A percentile compares a stretch with the other conserved stretches of the same genome.
phyloP scores from a whole-genome alignment of 2,113 vertebrate species.

The Furnarius figulus region DNA sequence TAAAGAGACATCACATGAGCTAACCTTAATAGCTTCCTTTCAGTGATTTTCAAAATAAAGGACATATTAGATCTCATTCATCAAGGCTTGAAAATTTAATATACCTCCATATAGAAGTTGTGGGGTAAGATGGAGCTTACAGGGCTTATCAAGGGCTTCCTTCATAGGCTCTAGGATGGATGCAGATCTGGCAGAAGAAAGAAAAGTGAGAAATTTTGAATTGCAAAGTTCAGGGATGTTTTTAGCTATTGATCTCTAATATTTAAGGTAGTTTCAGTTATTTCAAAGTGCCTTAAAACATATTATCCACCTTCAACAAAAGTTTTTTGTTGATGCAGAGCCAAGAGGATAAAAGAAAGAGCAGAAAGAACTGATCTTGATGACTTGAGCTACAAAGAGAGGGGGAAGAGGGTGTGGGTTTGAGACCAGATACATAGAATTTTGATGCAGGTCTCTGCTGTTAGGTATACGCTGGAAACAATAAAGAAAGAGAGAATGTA shows the following conservation, averaged over 20 bases:
- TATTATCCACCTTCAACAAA: background rate
- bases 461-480: background rate
- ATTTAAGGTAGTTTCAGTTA: background rate
- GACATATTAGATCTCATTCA: background rate
- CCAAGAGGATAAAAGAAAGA: background rate
- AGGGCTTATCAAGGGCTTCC: background rate
- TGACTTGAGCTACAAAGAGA: background rate
- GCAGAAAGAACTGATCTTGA: background rate
- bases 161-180: background rate
- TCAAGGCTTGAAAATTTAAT: background rate
- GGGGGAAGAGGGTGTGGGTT: rapidly evolving
- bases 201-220: background rate
- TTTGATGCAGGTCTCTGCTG: background rate
- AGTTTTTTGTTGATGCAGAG: background rate
- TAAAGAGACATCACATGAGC: background rate
- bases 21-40: background rate
- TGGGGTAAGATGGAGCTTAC: background rate
- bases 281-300: background rate
- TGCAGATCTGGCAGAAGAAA: background rate
- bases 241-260: background rate
- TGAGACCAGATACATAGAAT: background rate
- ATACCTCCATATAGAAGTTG: background rate
- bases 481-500: background rate
- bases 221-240: background rate
- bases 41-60: background rate